phyloP scores from a whole-genome alignment of 1,140 invertebrate species.

The Drosophila pachea region DNA sequence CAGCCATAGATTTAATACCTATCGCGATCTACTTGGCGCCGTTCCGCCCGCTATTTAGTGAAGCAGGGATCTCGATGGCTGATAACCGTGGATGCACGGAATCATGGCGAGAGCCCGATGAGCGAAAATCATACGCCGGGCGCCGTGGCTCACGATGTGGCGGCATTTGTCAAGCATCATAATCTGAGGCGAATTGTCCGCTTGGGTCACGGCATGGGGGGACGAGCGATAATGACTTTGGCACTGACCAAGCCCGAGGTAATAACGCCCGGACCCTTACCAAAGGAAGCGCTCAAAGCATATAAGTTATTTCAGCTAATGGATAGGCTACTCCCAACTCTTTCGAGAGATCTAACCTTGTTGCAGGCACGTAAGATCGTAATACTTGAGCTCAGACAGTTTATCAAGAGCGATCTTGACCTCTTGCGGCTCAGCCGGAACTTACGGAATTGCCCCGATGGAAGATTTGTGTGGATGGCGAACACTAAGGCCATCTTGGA shows the following conservation, averaged over 20 bases:
- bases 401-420: not conserved
- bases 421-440: constrained; percentile 10
- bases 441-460: constrained; percentile 18
- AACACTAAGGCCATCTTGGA: constrained; percentile 37
- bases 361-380: constrained; percentile 22
- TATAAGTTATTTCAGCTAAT: constrained; percentile 27
- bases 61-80: constrained; percentile 76
- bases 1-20: constrained; percentile 85
- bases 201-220: constrained; percentile 38
- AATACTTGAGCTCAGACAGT: constrained; percentile 7
- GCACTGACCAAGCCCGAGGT: constrained; percentile 37
- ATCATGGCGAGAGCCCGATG: constrained; percentile 93
- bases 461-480: constrained; percentile 25
- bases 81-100: constrained; percentile 89
- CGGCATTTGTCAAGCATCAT: constrained; percentile 17
- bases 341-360: constrained; percentile 17
- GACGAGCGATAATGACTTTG: constrained; percentile 42
- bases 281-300: not conserved
- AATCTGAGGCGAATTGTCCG: constrained; percentile 25
- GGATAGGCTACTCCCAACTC: constrained; percentile 1
- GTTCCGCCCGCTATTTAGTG: constrained; percentile 9
- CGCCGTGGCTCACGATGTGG: constrained; percentile 84
- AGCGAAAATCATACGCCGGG: constrained; percentile 84
- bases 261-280: constrained; percentile 32
- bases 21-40: constrained; percentile 89